Evolutionary conservation across 2,888 invertebrate species (phyloP).

Genomic region (Zonitis immaculata): DNA sequence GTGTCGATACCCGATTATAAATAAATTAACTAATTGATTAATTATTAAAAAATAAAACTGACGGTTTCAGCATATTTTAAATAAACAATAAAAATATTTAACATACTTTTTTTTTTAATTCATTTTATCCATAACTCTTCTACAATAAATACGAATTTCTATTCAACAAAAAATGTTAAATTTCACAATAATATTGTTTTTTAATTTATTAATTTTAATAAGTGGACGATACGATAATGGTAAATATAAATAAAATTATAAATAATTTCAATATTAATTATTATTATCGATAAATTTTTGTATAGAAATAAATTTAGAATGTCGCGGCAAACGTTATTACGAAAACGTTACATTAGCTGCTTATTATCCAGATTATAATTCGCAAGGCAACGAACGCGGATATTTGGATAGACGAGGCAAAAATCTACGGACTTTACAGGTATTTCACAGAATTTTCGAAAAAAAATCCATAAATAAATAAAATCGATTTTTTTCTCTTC

Average conservation of each 20-base stretch:
- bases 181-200: not conserved
- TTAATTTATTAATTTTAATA: not conserved
- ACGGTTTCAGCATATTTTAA: not conserved
- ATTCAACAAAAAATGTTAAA: not conserved
- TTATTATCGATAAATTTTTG: too few species aligned
- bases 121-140: too few species aligned
- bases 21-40: too few species aligned
- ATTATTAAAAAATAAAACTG: too few species aligned
- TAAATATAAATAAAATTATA: too few species aligned
- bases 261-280: too few species aligned
- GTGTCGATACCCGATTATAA: slow-evolving; percentile 54
- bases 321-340: slow-evolving; percentile 45
- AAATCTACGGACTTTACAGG: slow-evolving; percentile 50
- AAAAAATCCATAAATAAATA: too few species aligned
- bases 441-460: too few species aligned
- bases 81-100: not conserved
- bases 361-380: slow-evolving; percentile 50
- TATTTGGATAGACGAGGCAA: slow-evolving; percentile 48
- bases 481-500: slow-evolving; percentile 19
- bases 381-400: slow-evolving; percentile 46
- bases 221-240: slow-evolving; percentile 10
- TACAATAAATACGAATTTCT: too few species aligned
- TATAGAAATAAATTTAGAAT: slow-evolving; percentile 43
- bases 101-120: not conserved
- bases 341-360: slow-evolving; percentile 51